Evolutionary conservation across 2,888 invertebrate species (phyloP), one percentile per base, ranked within the genome.

Genomic region (Chrysolina haemoptera): DNA sequence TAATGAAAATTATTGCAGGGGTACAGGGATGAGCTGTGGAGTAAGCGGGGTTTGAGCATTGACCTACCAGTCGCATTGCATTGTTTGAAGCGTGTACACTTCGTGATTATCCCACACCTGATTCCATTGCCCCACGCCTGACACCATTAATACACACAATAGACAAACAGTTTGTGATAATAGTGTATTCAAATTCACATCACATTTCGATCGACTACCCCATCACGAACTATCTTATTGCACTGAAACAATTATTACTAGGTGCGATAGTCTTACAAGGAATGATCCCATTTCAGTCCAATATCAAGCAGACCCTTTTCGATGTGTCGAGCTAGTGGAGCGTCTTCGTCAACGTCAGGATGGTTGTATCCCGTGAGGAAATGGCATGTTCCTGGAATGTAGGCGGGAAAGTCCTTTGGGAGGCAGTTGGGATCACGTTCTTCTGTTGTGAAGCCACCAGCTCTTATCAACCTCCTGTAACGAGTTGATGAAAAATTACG

Each of bases 361-460:
- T 96, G 94, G 75, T 90, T 90, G 89, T 95, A 97, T 81, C 91
- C 93, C 83, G 93, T 93, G 69, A 97, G 90, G 88, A 97, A 97
- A 89, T 97, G 93, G 86, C 96, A 96, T 46, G 95, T 96, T 79
- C 95, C 96, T 62, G 92, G 91, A 71, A 93, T 92, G 84, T 93
- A 91, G 82, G 92, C 90, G 62, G 95, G 94, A 89, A 96, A 96
- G 83, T 95, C 96, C 87, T 94, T 94, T 11, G 97, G 97, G 81
- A 97, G 91, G 88, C 93, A 95, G 72, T 92, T 91, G 59, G 92
- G 91, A 83, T 94, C 92, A 79, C 97, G 91, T 14, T 93, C 90
- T 84, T 94, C 94, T 88, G 96, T 92, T 81, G 91, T 90, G 78
- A 96, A 97, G 71, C 95, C 95, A 59, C 93, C 91, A 82, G 92